Conservation (phyloP, 2,797 vertebrate genomes). For the Urosaurus nigricauda region DNA sequence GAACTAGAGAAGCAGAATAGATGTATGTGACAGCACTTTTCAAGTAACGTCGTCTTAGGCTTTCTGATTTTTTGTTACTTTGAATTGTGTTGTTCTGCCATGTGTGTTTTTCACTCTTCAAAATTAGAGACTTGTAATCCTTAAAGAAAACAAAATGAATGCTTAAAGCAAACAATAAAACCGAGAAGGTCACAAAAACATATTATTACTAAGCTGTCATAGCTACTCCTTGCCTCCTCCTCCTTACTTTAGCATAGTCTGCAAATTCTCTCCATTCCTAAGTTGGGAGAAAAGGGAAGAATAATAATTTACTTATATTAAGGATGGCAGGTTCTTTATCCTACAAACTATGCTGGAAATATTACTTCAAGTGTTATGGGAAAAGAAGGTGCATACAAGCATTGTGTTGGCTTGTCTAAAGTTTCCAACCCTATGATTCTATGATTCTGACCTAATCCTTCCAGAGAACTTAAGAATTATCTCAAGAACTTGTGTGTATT, state of each 20-base stretch:
- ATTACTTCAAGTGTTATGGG: neutral
- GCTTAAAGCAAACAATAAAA: constrained; percentile 21
- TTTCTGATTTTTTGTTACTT: neutral
- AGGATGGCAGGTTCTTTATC: neutral
- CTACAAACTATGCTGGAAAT: neutral
- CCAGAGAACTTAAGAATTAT: neutral
- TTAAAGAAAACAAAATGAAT: constrained; percentile 29
- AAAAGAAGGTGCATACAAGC: neutral
- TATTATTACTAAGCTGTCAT: constrained; percentile 19
- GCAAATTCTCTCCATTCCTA: constrained; percentile 21
- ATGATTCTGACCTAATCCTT: neutral
- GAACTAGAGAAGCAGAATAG: constrained; percentile 13
- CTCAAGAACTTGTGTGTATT: neutral
- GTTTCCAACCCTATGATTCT: too few species aligned
- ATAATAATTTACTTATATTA: constrained; percentile 5
- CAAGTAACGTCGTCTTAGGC: neutral
- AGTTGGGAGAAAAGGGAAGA: neutral
- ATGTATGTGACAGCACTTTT: neutral
- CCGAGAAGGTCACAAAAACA: neutral
- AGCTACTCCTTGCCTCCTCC: constrained; percentile 9
- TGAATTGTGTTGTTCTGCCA: neutral
- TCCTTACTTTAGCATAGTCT: neutral
- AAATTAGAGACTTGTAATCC: constrained; percentile 15
- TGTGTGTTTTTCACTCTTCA: neutral
- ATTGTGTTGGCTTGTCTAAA: neutral